phyloP scores from a whole-genome alignment of 2,797 vertebrate genomes.

The Mareca strepera region DNA sequence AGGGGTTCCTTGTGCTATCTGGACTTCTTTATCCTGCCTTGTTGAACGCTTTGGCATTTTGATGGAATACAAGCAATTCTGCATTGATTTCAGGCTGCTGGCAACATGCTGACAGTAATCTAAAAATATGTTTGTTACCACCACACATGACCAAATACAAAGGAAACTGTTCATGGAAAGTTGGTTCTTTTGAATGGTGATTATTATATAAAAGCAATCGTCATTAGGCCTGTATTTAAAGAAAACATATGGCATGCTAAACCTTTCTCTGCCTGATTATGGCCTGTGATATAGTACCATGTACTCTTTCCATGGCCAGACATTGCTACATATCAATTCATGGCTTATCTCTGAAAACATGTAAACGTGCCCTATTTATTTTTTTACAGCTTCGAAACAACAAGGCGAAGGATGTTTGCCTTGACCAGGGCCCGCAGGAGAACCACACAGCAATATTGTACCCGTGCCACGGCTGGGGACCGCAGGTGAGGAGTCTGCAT shows the following conservation, averaged over 20 bases:
- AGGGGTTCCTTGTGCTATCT: not conserved
- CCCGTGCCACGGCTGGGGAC: conserved; percentile 94
- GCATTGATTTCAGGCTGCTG: not conserved
- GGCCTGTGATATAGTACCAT: not conserved
- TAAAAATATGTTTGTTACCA: not conserved
- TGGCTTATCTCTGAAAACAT: accelerated
- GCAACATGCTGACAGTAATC: not conserved
- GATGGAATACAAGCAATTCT: not conserved
- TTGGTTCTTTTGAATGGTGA: not conserved
- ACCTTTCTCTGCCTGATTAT: not conserved
- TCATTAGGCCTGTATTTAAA: not conserved
- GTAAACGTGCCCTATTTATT: not conserved
- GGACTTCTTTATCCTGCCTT: not conserved
- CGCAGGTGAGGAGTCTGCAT: conserved; percentile 84
- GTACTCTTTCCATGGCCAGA: accelerated
- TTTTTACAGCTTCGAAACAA: conserved; percentile 89
- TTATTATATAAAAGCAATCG: not conserved
- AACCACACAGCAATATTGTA: conserved; percentile 95
- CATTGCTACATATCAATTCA: not conserved
- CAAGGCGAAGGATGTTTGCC: conserved; percentile 91
- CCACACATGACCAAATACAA: not conserved
- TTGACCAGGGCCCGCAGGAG: conserved; percentile 93
- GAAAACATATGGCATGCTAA: not conserved
- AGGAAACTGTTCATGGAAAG: not conserved
- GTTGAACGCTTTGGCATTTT: not conserved